Percentiles rank a stretch among this genome's conserved stretches.
Evolutionary conservation across 1,140 invertebrate species (phyloP).

Genomic region (Cydia fagiglandana): DNA sequence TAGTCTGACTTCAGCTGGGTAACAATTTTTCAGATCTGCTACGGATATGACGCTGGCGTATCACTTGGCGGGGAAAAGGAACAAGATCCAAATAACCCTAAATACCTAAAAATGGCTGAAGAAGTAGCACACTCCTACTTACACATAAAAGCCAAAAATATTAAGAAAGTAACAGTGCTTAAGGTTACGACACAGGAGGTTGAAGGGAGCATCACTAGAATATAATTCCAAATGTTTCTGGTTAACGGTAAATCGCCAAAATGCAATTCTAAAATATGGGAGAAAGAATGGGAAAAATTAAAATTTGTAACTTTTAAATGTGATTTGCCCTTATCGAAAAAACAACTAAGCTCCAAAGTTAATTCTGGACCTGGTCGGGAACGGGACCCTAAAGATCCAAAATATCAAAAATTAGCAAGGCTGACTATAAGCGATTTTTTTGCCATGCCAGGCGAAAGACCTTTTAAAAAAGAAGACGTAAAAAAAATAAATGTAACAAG

Average conservation of each 20-base stretch:
- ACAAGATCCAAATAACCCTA: not conserved
- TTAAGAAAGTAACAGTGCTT: not conserved
- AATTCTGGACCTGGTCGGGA: not conserved
- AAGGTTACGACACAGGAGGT: not conserved
- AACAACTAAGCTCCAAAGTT: not conserved
- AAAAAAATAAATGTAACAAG: not conserved
- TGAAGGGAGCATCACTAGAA: not conserved
- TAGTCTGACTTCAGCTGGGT: not conserved
- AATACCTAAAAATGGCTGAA: not conserved
- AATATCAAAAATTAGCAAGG: constrained; percentile 2
- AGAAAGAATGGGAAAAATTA: not conserved
- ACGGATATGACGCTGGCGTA: not conserved
- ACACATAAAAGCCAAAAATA: not conserved
- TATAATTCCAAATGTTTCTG: not conserved
- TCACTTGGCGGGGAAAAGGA: not conserved
- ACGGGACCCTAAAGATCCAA: not conserved
- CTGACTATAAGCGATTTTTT: not conserved
- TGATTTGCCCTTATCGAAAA: not conserved
- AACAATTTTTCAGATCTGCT: not conserved
- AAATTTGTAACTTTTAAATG: not conserved
- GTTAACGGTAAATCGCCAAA: not conserved
- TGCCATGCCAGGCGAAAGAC: not conserved
- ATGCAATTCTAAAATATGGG: not conserved
- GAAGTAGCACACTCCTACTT: not conserved
- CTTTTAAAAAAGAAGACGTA: constrained; percentile 2